Conservation (phyloP, 1,140 invertebrate species). For the Cotesia typhae region DNA sequence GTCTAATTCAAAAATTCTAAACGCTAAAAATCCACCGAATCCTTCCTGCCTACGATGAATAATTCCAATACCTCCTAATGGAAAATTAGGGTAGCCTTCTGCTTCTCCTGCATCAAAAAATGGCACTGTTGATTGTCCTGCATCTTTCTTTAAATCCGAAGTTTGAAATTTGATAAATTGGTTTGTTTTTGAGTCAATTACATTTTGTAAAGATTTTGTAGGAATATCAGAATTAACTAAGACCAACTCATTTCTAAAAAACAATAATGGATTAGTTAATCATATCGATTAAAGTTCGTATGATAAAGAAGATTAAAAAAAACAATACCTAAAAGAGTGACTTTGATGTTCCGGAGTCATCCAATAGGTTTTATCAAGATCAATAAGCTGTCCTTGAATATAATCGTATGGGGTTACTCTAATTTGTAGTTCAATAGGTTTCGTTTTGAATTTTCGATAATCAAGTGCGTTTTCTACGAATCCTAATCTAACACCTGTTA, state of each 20-base stretch:
- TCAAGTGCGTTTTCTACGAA: neutral
- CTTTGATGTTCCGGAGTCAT: neutral
- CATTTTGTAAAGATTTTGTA: neutral
- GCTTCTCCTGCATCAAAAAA: neutral
- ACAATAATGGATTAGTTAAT: too few relatives aligned
- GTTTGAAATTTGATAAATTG: slow-evolving; percentile 2
- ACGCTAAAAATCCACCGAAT: neutral
- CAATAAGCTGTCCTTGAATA: neutral
- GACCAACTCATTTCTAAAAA: too few relatives aligned
- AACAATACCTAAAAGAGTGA: too few relatives aligned
- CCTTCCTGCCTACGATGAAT: neutral
- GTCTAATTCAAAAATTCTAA: neutral
- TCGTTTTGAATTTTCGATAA: neutral
- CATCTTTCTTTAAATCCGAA: slow-evolving; percentile 11
- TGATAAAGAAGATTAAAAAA: too few relatives aligned
- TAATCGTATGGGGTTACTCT: neutral
- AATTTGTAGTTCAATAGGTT: neutral
- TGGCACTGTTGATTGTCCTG: slow-evolving; percentile 8
- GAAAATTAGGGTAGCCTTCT: neutral
- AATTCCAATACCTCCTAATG: neutral
- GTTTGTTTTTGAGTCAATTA: neutral
- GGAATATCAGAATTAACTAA: neutral
- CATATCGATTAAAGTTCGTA: too few relatives aligned
- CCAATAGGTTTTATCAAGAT: neutral
- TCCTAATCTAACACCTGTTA: neutral